Evolutionary conservation across 2,113 vertebrate genomes (phyloP), one percentile per base, ranked within the genome.

Genomic region (Notarius quadriscutis): DNA sequence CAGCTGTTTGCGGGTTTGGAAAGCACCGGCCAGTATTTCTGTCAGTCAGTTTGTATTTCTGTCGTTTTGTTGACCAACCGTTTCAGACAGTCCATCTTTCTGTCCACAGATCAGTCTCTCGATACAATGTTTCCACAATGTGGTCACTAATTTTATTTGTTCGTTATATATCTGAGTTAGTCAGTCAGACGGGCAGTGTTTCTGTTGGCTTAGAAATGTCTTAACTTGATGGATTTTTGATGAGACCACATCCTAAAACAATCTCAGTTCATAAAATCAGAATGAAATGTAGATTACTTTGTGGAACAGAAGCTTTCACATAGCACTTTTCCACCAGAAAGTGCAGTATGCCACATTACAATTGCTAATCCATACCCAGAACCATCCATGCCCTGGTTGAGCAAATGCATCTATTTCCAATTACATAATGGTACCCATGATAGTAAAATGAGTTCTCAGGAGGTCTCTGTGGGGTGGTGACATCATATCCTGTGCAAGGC

Each of bases 131-230:
- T 84, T 87, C 87, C 87, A 84, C 58, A 55, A 11, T 27, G 87
- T 8, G 87, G 60, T 67, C 87, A 58, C 71, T 65, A 69, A 84
- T 79, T 78, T 79, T 87, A 84, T 84, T 87, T 87, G 86, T 78
- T 57, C 30, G 25, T 79, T 69, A 58, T 71, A 65, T 34, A 14
- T 55, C 15, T 48, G 48, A 48, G 74, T 83, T 48, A 75, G 57
- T 67, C 81, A 65, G 71, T 78, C 72, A 84, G 87, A 69, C 50
- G 15, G 57, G 48, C 71, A 50, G 69, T 83, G 81, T 87, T 87
- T 83, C 67, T 55, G 12, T 87, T 87, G 86, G 86, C 86, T 83
- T 63, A 6, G 3, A 65, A 41, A 41, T 25, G 80, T 71, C n/a
- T 84, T 77, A 77, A 72, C 53, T 30, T 81, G 53, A 74, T 71